Percentiles rank a stretch among this genome's conserved stretches.
These are phyloP conservation scores for Dysmachus trigonus DNA, from an alignment of 2,888 invertebrate species.

Conservation along the genomic window DNA sequence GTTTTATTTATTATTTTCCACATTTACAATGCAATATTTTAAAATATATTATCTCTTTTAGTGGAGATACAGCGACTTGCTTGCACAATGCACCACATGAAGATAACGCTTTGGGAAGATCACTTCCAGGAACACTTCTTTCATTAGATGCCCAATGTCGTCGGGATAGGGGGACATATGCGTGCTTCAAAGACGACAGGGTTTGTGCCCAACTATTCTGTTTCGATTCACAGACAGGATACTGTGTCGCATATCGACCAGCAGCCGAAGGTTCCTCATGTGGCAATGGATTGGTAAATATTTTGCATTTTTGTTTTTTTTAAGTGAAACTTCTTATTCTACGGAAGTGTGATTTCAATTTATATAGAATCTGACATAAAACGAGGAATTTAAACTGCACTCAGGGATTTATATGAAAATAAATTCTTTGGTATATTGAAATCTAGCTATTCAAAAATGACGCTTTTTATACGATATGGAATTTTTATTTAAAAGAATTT, in stretches of 20 bases:
- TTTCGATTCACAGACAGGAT: constrained; percentile 92
- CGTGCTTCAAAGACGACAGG: constrained; percentile 87
- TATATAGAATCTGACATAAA: too few relatives aligned
- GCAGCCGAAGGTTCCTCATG: constrained; percentile 94
- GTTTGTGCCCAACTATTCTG: constrained; percentile 96
- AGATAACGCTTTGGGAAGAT: constrained; percentile 87
- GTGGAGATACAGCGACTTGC: constrained; percentile 94
- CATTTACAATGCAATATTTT: too few relatives aligned
- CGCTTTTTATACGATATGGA: too few relatives aligned
- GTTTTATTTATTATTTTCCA: too few relatives aligned
- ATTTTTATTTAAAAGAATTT: too few relatives aligned
- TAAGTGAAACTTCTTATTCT: neutral
- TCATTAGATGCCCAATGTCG: constrained; percentile 93
- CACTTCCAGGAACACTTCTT: constrained; percentile 87
- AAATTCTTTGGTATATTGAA: too few relatives aligned
- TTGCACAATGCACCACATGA: constrained; percentile 93
- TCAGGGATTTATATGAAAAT: too few relatives aligned
- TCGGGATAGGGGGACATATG: constrained; percentile 90
- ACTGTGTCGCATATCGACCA: constrained; percentile 94
- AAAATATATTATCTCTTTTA: constrained; percentile 63
- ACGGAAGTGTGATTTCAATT: neutral
- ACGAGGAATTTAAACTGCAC: too few relatives aligned
- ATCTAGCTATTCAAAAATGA: too few relatives aligned
- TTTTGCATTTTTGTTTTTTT: neutral
- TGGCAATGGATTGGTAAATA: constrained; percentile 87